A percentile compares a stretch with the other conserved stretches of the same genome.
phyloP scores from a whole-genome alignment of 2,888 invertebrate species.

The Drosophila atroscutellata region DNA sequence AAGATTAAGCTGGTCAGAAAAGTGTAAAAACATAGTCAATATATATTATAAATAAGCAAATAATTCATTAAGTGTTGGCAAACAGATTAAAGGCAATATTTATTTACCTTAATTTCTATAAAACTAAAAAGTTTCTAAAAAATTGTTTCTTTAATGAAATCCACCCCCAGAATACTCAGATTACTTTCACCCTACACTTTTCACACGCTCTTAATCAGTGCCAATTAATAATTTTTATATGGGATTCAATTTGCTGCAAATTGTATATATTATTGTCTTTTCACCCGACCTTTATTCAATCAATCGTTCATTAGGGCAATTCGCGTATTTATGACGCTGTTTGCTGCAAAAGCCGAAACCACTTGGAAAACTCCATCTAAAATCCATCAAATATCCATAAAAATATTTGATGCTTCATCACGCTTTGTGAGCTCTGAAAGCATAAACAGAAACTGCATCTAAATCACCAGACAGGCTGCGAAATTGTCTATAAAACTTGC shows the following conservation, averaged over 20 bases:
- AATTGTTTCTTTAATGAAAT: neutral
- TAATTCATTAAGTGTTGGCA: neutral
- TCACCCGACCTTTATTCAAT: slow-evolving; percentile 28
- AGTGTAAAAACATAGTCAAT: slow-evolving; percentile 15
- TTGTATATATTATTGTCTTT: slow-evolving; percentile 30
- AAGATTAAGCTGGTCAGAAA: slow-evolving; percentile 1
- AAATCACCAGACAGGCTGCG: slow-evolving; percentile 40
- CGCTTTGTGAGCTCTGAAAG: slow-evolving; percentile 21
- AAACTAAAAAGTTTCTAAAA: neutral
- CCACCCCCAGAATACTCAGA: neutral
- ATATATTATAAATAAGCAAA: neutral
- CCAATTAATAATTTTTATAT: slow-evolving; percentile 31
- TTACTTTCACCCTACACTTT: slow-evolving; percentile 26
- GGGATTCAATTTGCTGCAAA: slow-evolving; percentile 45
- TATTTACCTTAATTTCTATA: neutral
- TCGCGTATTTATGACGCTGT: slow-evolving; percentile 65
- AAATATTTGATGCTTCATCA: slow-evolving; percentile 51
- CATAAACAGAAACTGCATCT: slow-evolving; percentile 35
- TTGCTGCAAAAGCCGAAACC: slow-evolving; percentile 48
- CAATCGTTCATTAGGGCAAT: slow-evolving; percentile 48
- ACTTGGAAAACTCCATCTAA: slow-evolving; percentile 50
- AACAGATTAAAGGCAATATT: neutral
- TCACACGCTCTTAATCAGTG: slow-evolving; percentile 11
- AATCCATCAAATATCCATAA: slow-evolving; percentile 59
- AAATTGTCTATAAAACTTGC: slow-evolving; percentile 75